Evolutionary conservation across 2,113 vertebrate genomes (phyloP).

Genomic region (Pangasianodon gigas): DNA sequence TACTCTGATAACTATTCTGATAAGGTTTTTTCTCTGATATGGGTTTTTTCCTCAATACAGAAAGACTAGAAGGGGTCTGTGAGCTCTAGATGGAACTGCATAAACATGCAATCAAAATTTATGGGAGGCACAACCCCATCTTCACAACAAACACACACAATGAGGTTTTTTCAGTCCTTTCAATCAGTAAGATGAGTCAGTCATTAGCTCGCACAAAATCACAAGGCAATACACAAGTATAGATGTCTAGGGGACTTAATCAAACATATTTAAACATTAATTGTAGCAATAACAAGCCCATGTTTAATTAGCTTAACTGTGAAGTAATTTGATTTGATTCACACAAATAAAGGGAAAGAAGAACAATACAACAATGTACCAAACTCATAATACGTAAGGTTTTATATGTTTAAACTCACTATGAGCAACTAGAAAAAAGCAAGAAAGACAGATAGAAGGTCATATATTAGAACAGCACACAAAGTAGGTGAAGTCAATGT

Average conservation of each 20-base stretch:
- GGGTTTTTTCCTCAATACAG: background rate
- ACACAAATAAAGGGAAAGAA: background rate
- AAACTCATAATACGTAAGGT: background rate
- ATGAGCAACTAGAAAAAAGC: background rate
- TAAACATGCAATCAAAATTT: conserved; percentile 14
- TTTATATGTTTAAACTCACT: background rate
- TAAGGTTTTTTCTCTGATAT: no score
- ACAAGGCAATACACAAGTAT: conserved; percentile 2
- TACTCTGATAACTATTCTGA: background rate
- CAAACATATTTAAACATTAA: conserved; percentile 12
- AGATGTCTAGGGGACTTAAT: conserved; percentile 19
- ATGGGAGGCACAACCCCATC: background rate
- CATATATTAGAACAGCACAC: background rate
- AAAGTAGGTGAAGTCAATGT: background rate
- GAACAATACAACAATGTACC: background rate
- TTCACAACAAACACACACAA: background rate
- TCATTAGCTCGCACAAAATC: background rate
- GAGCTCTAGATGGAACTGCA: background rate
- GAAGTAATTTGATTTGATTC: background rate
- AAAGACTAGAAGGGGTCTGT: background rate
- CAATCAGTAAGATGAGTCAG: background rate
- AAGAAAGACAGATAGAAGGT: background rate
- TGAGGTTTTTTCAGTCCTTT: background rate
- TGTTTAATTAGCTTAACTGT: conserved; percentile 22
- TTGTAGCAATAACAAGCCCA: conserved; percentile 1